A percentile compares a stretch with the other conserved stretches of the same genome.
Evolutionary conservation across 2,113 vertebrate species (phyloP).

Genomic region (Calidris pugnax): DNA sequence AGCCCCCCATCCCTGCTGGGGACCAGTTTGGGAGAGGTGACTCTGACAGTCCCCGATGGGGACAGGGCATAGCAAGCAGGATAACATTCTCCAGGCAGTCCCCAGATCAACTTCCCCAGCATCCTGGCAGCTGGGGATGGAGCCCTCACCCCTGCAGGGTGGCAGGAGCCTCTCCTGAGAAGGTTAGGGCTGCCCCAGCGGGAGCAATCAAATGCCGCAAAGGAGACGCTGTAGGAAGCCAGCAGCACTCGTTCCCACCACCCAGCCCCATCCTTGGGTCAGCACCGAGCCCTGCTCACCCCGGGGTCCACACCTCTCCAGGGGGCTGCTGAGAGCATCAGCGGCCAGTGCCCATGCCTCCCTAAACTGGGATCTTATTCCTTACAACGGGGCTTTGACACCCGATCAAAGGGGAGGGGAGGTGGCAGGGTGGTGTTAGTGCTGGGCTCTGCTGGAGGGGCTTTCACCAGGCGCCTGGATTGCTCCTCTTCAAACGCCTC

Average conservation of each 20-base stretch:
- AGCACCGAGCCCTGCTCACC: neutral
- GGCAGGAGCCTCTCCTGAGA: neutral
- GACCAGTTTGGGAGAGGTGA: neutral
- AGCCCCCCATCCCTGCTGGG: neutral
- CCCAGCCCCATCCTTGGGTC: neutral
- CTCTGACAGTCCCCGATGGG: neutral
- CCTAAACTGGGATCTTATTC: neutral
- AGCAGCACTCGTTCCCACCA: neutral
- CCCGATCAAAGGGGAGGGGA: neutral
- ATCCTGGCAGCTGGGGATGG: neutral
- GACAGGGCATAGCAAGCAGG: neutral
- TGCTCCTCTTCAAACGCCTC: neutral
- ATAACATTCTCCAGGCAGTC: neutral
- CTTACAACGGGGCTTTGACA: neutral
- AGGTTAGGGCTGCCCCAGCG: accelerated
- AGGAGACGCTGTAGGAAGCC: neutral
- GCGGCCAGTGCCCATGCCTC: neutral
- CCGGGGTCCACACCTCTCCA: accelerated
- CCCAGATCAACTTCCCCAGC: neutral
- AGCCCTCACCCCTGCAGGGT: neutral
- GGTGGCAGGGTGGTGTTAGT: neutral
- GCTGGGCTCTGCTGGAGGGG: neutral
- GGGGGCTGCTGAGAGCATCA: neutral
- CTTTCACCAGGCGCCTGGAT: neutral
- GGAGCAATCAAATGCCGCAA: accelerated